Base-by-base conservation (phyloP, 2,888 invertebrate genomes). In the Unio delphinus region DNA sequence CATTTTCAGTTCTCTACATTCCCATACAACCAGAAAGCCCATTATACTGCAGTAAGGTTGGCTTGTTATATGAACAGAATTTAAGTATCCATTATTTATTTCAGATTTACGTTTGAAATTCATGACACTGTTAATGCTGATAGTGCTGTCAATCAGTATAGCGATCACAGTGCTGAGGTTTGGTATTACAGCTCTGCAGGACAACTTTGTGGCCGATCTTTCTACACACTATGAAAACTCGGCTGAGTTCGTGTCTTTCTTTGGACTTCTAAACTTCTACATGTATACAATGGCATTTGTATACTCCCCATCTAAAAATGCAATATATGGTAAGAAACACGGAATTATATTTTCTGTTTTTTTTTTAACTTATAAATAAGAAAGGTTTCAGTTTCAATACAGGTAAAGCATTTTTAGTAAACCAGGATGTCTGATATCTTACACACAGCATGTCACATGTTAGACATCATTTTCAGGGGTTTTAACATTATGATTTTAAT, bases 171-270 rank as follows among this genome's bases (percentile, higher is more conserved):
- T 93, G 4, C 92, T 95, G 79, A 93, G 95, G 71, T 98, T 97
- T 91, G 97, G 98, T 6, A 94, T 95, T 64, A 96, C 95, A 20
- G 94, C 96, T 17, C 91, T 98, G 68, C 96, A 98, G 90, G 97
- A 98, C 90, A 96, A 96, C 91, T 98, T 98, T 92, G 96, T 97
- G 0, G 94, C 96, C 17, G 94, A 95, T 72, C 92, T 97, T 28
- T 94, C 94, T 30, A 95, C 95, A 58, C 95, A 94, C 88, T 96
- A 97, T 90, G 94, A 94, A 83, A 97, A 95, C 80, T 97, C 97
- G 0, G 96, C 96, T 11, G 96, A 98, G 80, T 98, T 98, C 91
- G 96, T 98, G 95, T 95, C 96, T 5, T 94, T 97, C 80, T 98
- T 98, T 89, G 96, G 97, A 45, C 92, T 98, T 61, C 92, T 97